A percentile compares a stretch with the other conserved stretches of the same genome.
phyloP scores from a whole-genome alignment of 2,113 vertebrate species.

The Corydoras sp. region DNA sequence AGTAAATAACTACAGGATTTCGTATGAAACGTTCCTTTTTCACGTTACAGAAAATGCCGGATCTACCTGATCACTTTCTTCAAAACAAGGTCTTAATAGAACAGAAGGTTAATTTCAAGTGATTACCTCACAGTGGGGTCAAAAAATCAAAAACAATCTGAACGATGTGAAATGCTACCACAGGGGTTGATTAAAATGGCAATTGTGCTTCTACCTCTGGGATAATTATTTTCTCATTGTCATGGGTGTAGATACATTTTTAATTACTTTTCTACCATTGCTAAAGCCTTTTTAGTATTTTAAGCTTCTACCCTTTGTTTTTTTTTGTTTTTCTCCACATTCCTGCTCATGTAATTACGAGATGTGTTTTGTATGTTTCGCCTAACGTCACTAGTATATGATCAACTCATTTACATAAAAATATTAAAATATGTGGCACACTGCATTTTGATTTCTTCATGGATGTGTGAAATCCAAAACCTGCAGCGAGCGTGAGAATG shows the following conservation, averaged over 20 bases:
- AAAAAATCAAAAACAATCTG: slow-evolving; percentile 72
- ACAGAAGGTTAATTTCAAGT: slow-evolving; percentile 71
- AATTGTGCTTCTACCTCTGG: slow-evolving; percentile 74
- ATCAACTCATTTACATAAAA: no score
- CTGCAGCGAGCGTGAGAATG: slow-evolving; percentile 2
- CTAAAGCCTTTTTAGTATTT: no score
- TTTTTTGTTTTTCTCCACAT: no score
- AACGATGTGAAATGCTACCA: slow-evolving; percentile 75
- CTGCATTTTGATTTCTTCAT: no score
- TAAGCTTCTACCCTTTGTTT: no score
- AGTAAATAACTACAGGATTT: no score
- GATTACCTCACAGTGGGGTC: slow-evolving; percentile 76
- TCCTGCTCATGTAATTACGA: slow-evolving; percentile 8
- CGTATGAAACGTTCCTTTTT: slow-evolving; percentile 12
- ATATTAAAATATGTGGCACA: no score
- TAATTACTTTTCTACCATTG: slow-evolving; percentile 9
- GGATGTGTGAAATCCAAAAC: background rate
- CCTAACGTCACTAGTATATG: slow-evolving; percentile 8
- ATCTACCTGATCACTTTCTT: slow-evolving; percentile 64
- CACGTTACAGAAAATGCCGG: slow-evolving; percentile 35
- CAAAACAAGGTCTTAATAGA: slow-evolving; percentile 65
- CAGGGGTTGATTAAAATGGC: slow-evolving; percentile 76
- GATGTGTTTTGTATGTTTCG: slow-evolving; percentile 25
- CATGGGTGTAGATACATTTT: slow-evolving; percentile 34
- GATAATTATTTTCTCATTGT: slow-evolving; percentile 78